Conservation (phyloP, 1,140 invertebrate genomes). For the Bathynomus jamesi region DNA sequence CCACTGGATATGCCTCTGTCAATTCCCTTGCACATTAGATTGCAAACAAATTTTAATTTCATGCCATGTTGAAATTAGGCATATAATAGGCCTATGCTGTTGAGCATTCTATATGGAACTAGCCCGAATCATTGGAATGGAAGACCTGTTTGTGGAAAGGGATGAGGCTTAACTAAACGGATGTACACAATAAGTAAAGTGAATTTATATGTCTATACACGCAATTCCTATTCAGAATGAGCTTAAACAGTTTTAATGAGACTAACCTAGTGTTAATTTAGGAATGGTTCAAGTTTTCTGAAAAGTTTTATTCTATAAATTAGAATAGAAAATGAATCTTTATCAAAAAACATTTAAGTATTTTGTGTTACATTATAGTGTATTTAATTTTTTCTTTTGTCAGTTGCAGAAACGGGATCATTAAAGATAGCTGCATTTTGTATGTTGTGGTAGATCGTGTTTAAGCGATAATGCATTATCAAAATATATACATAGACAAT, state of each 20-base stretch:
- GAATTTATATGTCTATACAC: too few species aligned
- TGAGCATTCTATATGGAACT: too few species aligned
- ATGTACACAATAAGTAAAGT: too few species aligned
- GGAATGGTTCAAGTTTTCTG: too few species aligned
- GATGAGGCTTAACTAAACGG: neutral
- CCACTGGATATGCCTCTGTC: conserved; percentile 14
- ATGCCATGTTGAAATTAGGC: neutral
- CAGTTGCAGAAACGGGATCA: neutral
- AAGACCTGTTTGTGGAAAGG: neutral
- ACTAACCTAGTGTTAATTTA: too few species aligned
- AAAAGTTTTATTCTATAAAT: neutral
- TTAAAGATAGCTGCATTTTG: neutral
- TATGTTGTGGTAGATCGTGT: neutral
- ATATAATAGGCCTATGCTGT: neutral
- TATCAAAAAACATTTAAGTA: neutral
- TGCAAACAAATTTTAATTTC: neutral
- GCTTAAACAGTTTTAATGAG: too few species aligned
- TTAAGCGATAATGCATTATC: neutral
- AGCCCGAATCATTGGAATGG: neutral
- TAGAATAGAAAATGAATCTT: neutral
- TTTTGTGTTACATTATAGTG: neutral
- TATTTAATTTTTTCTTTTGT: neutral
- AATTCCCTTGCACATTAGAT: conserved; percentile 24
- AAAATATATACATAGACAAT: neutral
- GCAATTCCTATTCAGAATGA: too few species aligned